Conservation (phyloP, 2,888 invertebrate genomes). For the Chesias legatella region DNA sequence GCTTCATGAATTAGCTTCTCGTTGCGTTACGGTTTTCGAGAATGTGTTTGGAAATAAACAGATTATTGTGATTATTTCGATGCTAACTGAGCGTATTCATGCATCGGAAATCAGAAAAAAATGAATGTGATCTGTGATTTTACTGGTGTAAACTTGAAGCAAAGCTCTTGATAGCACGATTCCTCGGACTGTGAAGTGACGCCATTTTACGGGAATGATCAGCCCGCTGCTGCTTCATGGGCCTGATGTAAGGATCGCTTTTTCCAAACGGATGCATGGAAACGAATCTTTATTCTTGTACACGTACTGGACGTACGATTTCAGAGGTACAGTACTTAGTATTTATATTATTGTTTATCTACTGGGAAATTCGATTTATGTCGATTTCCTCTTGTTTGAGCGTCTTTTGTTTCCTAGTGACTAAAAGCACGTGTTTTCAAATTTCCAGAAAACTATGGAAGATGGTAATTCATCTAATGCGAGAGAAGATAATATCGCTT, state of each 20-base stretch:
- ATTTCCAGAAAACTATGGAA: slow-evolving; percentile 80
- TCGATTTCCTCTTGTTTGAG: slow-evolving; percentile 69
- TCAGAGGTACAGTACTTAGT: slow-evolving; percentile 62
- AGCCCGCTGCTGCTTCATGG: slow-evolving; percentile 78
- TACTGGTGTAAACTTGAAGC: slow-evolving; percentile 48
- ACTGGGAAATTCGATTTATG: slow-evolving; percentile 58
- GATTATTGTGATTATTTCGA: slow-evolving; percentile 48
- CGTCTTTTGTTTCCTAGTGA: slow-evolving; percentile 74
- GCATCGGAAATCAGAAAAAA: slow-evolving; percentile 44
- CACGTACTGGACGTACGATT: slow-evolving; percentile 79
- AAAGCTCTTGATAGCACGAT: slow-evolving; percentile 69
- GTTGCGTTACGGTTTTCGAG: slow-evolving; percentile 66
- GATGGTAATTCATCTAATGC: slow-evolving; percentile 73
- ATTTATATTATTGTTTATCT: slow-evolving; percentile 47
- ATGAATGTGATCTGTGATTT: slow-evolving; percentile 56
- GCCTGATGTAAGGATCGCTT: slow-evolving; percentile 75
- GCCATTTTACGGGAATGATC: slow-evolving; percentile 82
- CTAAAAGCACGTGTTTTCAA: slow-evolving; percentile 65
- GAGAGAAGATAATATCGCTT: slow-evolving; percentile 66
- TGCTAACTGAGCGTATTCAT: slow-evolving; percentile 47
- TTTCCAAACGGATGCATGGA: slow-evolving; percentile 74
- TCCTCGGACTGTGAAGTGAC: slow-evolving; percentile 77
- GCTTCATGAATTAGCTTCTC: slow-evolving; percentile 74
- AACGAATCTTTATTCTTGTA: slow-evolving; percentile 72
- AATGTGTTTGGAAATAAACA: slow-evolving; percentile 78